Conservation (phyloP, 37 sponge, comb jelly and placozoan genomes). For the Eunapius fragilis region DNA sequence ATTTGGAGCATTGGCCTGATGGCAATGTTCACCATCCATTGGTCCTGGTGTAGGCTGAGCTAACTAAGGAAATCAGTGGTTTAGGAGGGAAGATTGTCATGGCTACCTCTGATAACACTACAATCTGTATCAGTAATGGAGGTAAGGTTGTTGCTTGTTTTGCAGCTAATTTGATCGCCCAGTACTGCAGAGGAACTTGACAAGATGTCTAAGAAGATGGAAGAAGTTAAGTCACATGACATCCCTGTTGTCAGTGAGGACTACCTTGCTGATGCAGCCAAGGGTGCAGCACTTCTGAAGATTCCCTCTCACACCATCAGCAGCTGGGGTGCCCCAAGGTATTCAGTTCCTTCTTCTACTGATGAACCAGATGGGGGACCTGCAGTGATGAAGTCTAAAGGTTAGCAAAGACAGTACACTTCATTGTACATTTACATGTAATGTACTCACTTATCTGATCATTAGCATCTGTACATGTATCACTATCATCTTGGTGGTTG, state of each 20-base stretch:
- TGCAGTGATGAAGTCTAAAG: constrained; percentile 43
- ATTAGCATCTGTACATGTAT: neutral
- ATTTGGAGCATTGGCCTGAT: neutral
- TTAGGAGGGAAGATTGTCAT: constrained; percentile 74
- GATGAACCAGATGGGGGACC: neutral
- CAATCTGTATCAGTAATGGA: constrained; percentile 74
- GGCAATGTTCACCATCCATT: neutral
- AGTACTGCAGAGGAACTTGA: constrained; percentile 63
- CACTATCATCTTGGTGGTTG: neutral
- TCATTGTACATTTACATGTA: too few relatives aligned
- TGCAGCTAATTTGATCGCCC: neutral
- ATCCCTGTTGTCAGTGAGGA: constrained; percentile 78
- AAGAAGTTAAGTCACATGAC: constrained; percentile 58
- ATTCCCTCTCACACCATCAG: constrained; percentile 73
- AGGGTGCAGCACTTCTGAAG: constrained; percentile 66
- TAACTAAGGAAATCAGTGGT: constrained; percentile 37
- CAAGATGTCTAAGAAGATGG: constrained; percentile 75
- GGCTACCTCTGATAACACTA: constrained; percentile 36
- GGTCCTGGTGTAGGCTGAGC: constrained; percentile 16
- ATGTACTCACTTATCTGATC: too few relatives aligned
- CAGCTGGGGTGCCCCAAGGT: constrained; percentile 73
- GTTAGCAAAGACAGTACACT: too few relatives aligned
- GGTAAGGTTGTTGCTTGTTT: constrained; percentile 8
- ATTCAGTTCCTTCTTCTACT: constrained; percentile 35
- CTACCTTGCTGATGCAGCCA: constrained; percentile 63